Evolutionary conservation across 1,140 invertebrate species (phyloP).

Genomic region (Tetranychus urticae): DNA sequence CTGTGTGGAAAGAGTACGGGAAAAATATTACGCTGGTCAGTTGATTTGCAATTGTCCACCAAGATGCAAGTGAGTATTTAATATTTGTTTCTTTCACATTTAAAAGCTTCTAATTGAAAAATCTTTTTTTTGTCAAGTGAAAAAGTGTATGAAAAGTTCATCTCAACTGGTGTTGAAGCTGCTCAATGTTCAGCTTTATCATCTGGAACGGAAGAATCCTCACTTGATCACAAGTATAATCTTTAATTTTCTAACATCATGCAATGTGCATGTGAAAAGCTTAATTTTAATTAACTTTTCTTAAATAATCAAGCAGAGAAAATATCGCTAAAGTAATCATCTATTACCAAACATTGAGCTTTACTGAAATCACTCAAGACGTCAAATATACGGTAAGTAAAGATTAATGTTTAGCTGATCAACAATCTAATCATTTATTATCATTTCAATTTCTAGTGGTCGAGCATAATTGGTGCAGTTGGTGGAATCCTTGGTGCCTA

Average conservation of each 20-base stretch:
- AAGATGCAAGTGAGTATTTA: conserved; percentile 1
- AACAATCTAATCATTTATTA: too few species aligned
- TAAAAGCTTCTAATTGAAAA: too few species aligned
- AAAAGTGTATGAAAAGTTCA: conserved; percentile 6
- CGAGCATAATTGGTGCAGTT: conserved; percentile 3
- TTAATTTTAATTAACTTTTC: not conserved
- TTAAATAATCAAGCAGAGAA: not conserved
- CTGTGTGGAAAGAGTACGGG: conserved; percentile 1
- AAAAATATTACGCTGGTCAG: conserved; percentile 6
- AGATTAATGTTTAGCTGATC: not conserved
- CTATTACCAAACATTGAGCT: conserved; percentile 8
- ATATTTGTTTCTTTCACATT: too few species aligned
- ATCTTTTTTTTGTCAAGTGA: not conserved
- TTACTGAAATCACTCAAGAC: conserved; percentile 6
- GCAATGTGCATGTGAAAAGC: not conserved
- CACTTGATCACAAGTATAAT: not conserved
- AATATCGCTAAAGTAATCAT: conserved; percentile 7
- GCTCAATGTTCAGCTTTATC: conserved; percentile 10
- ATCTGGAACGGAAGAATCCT: not conserved
- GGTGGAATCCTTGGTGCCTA: conserved; percentile 9
- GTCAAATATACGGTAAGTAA: conserved; percentile 7
- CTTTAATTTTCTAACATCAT: not conserved
- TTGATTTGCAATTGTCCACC: conserved; percentile 8
- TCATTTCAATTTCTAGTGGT: not conserved
- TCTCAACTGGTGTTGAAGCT: conserved; percentile 7